Percentiles rank a stretch among this genome's conserved stretches.
phyloP scores from a whole-genome alignment of 37 sponge, comb jelly and placozoan genomes.

The Chondrosia reniformis region DNA sequence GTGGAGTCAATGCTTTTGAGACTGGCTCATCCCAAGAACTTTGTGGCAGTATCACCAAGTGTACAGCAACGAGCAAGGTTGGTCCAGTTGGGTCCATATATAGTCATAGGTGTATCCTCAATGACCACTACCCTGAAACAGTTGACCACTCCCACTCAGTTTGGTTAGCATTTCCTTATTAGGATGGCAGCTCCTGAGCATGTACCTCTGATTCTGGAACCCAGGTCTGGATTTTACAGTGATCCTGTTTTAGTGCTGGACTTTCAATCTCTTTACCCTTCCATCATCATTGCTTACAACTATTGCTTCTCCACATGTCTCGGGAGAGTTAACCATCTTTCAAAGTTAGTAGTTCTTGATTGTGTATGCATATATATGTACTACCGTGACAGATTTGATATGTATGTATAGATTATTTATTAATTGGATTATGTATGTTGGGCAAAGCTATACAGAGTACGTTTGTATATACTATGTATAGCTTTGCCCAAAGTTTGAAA shows the following conservation, averaged over 20 bases:
- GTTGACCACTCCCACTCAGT: background rate
- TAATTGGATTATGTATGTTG: too few relatives aligned
- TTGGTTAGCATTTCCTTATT: background rate
- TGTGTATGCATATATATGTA: background rate
- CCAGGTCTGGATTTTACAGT: conserved; percentile 84
- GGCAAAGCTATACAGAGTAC: too few relatives aligned
- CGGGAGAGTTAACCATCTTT: conserved; percentile 65
- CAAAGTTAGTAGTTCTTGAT: conserved; percentile 17
- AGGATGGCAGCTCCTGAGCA: conserved; percentile 95
- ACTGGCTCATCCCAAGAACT: conserved; percentile 83
- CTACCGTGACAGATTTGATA: background rate
- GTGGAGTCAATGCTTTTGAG: conserved; percentile 98
- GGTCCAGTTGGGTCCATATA: too few relatives aligned
- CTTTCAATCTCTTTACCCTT: conserved; percentile 98
- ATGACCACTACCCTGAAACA: background rate
- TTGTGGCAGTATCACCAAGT: conserved; percentile 84
- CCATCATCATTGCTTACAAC: conserved; percentile 96
- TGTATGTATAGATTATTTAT: background rate
- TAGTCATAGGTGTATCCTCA: too few relatives aligned
- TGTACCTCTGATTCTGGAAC: conserved; percentile 89
- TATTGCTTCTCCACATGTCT: conserved; percentile 98
- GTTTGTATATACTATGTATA: too few relatives aligned
- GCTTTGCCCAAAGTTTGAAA: too few relatives aligned
- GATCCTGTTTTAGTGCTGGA: conserved; percentile 98
- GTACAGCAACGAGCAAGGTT: conserved; percentile 91